phyloP scores from a whole-genome alignment of 2,888 invertebrate genomes.

The Cheilosia scutellata region DNA sequence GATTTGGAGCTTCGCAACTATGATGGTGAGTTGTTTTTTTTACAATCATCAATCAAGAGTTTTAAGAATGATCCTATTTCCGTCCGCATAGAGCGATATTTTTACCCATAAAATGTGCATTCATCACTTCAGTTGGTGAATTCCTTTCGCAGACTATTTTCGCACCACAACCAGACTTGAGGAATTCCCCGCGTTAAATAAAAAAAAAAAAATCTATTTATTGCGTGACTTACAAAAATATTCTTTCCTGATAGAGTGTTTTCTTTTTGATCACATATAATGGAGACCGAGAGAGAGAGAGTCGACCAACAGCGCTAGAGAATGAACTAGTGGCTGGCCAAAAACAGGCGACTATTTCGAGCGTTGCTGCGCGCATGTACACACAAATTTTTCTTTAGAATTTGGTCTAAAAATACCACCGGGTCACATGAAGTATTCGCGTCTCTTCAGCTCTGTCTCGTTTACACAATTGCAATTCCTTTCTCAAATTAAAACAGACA shows the following conservation, averaged over 20 bases:
- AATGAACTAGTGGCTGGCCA: conserved; percentile 19
- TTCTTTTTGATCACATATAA: not conserved
- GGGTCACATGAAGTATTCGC: conserved; percentile 55
- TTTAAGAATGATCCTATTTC: conserved; percentile 16
- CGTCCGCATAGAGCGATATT: conserved; percentile 30
- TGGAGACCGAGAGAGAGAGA: not conserved
- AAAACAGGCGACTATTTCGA: conserved; percentile 46
- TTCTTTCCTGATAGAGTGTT: conserved; percentile 44
- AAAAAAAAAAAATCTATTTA: conserved; percentile 53
- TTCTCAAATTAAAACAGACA: conserved; percentile 58
- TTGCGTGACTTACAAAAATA: conserved; percentile 65
- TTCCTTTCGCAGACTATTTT: conserved; percentile 57
- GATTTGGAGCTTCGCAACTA: conserved; percentile 93
- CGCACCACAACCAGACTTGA: conserved; percentile 44
- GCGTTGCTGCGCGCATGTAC: conserved; percentile 58
- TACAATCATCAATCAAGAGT: not conserved
- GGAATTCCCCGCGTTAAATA: conserved; percentile 48
- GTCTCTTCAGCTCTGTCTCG: conserved; percentile 7
- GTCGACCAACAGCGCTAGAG: conserved; percentile 5
- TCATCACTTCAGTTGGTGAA: conserved; percentile 7
- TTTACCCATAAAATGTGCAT: conserved; percentile 43
- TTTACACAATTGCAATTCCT: conserved; percentile 36
- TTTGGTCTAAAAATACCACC: conserved; percentile 64
- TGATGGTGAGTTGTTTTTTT: conserved; percentile 88
- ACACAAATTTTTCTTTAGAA: conserved; percentile 19